phyloP scores from a whole-genome alignment of 2,888 invertebrate species.

The Oscheius sp. region DNA sequence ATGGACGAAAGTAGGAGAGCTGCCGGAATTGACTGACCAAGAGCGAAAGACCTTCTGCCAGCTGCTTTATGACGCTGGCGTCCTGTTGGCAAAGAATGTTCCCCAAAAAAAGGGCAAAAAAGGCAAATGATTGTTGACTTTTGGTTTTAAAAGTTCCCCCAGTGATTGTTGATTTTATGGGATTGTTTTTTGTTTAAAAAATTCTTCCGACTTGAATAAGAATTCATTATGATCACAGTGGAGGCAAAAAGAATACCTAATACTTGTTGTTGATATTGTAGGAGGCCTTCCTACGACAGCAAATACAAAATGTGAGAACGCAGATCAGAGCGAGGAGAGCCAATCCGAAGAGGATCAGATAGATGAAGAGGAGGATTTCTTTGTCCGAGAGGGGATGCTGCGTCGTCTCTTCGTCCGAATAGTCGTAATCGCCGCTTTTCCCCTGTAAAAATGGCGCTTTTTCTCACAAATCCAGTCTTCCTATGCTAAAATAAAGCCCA shows the following conservation, averaged over 20 bases:
- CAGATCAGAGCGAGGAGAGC: slow-evolving; percentile 4
- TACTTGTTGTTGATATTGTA: not conserved
- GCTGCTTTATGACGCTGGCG: slow-evolving; percentile 17
- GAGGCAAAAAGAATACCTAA: too few relatives aligned
- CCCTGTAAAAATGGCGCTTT: not conserved
- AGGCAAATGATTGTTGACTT: not conserved
- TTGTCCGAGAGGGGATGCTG: slow-evolving; percentile 14
- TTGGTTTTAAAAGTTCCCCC: too few relatives aligned
- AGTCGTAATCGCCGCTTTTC: not conserved
- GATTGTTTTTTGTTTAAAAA: not conserved
- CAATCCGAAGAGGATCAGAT: slow-evolving; percentile 14
- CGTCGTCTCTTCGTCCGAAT: not conserved
- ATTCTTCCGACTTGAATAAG: too few relatives aligned
- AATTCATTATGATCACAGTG: too few relatives aligned
- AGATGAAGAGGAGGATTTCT: slow-evolving; percentile 24
- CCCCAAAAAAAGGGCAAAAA: slow-evolving; percentile 10
- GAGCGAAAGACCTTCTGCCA: slow-evolving; percentile 16
- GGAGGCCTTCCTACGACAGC: not conserved
- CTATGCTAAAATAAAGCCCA: too few relatives aligned
- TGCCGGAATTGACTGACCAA: not conserved
- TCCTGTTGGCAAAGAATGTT: slow-evolving; percentile 21
- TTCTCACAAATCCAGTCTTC: not conserved
- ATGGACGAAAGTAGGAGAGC: slow-evolving; percentile 38
- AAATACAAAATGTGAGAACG: slow-evolving; percentile 13
- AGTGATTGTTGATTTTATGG: not conserved